These are phyloP conservation scores for Leptonema lineaticorne DNA, from an alignment of 1,140 invertebrate species.

Conservation along the genomic window DNA sequence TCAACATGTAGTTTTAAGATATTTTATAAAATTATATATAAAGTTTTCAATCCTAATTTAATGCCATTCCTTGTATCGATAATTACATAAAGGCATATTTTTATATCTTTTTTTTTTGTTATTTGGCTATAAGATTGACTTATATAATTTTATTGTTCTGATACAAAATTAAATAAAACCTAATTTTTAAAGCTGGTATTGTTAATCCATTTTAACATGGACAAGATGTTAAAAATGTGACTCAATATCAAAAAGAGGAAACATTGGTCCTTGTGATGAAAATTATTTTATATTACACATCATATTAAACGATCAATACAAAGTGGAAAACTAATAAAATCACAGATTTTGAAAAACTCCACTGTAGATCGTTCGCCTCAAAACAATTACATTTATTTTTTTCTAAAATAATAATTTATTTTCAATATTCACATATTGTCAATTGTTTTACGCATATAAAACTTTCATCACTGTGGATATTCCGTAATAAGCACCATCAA, in stretches of 20 bases:
- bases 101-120: too few species aligned
- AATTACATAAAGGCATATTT: too few species aligned
- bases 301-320: conserved; percentile 9
- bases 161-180: too few species aligned
- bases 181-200: too few species aligned
- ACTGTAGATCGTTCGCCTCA: conserved; percentile 15
- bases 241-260: conserved; percentile 21
- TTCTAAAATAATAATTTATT: too few species aligned
- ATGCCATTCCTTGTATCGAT: background rate
- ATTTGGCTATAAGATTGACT: background rate
- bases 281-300: conserved; percentile 8
- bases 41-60: background rate
- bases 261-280: conserved; percentile 13
- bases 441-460: conserved; percentile 18
- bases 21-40: background rate
- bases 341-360: conserved; percentile 26
- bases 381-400: conserved; percentile 3
- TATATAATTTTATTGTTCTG: too few species aligned
- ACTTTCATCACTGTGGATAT: conserved; percentile 7
- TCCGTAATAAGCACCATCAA: conserved; percentile 22
- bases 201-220: too few species aligned
- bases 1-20: background rate
- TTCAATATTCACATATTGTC: conserved; percentile 5
- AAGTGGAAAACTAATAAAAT: conserved; percentile 19
- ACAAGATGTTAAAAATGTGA: conserved; percentile 14